Conservation (phyloP, 2,113 vertebrate genomes). For the Dicaeum eximium region DNA sequence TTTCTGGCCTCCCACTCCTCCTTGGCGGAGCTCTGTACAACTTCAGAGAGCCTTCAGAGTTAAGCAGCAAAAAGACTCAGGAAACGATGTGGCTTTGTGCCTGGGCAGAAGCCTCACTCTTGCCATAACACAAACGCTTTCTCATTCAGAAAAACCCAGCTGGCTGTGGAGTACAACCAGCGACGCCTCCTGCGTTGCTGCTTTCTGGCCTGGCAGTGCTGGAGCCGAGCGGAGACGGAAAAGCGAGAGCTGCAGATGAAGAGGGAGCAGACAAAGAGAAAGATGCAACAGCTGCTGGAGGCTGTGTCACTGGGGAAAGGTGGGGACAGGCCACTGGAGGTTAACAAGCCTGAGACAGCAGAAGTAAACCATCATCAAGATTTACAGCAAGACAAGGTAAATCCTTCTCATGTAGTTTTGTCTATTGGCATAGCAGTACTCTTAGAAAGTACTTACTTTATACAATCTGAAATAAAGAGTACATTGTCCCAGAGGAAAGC, state of each 20-base stretch:
- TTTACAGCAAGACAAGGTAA: slow-evolving; percentile 45
- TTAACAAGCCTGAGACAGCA: neutral
- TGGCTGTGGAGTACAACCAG: slow-evolving; percentile 78
- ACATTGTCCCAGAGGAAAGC: neutral
- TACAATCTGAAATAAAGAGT: neutral
- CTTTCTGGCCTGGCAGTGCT: slow-evolving; percentile 83
- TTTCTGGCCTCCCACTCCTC: neutral
- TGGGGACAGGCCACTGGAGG: neutral
- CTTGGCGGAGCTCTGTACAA: neutral
- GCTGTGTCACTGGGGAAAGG: slow-evolving; percentile 72
- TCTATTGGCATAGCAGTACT: neutral
- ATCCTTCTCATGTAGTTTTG: neutral
- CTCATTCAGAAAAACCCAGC: slow-evolving; percentile 75
- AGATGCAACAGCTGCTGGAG: slow-evolving; percentile 83
- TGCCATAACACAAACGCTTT: neutral
- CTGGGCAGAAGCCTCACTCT: neutral
- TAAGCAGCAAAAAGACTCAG: neutral
- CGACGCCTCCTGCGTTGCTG: slow-evolving; percentile 73
- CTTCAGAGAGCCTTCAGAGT: neutral
- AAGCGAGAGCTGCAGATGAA: slow-evolving; percentile 71
- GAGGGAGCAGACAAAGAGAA: slow-evolving; percentile 81
- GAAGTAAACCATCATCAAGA: neutral
- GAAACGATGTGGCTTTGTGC: neutral
- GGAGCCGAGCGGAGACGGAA: slow-evolving; percentile 72
- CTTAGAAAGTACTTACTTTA: neutral